A percentile compares a stretch with the other conserved stretches of the same genome.
Evolutionary conservation across 2,113 vertebrate species (phyloP).

Genomic region (Camelus dromedarius): DNA sequence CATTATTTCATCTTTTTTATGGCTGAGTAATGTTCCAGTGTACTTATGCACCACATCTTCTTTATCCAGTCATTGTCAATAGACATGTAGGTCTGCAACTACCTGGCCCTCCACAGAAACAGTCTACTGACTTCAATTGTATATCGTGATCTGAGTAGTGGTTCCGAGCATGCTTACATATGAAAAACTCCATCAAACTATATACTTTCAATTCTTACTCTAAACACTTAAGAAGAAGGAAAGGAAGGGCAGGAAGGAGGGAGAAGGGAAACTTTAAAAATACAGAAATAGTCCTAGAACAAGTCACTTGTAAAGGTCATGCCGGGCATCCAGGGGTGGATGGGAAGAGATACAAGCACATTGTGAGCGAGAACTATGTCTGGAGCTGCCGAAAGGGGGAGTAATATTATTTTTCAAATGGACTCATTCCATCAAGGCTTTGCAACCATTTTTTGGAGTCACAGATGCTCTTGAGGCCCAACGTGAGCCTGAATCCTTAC

Average conservation of each 20-base stretch:
- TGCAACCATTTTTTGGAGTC: background rate
- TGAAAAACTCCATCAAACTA: background rate
- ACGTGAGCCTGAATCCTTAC: background rate
- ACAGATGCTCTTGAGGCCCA: background rate
- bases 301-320: background rate
- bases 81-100: background rate
- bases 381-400: background rate
- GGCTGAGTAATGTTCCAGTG: no score
- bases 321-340: no score
- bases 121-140: background rate
- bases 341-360: background rate
- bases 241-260: no score
- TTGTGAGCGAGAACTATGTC: background rate
- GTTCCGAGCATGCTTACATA: background rate
- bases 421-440: background rate
- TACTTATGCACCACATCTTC: no score
- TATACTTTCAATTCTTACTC: background rate
- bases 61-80: no score
- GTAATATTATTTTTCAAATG: background rate
- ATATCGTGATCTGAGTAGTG: background rate
- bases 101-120: background rate
- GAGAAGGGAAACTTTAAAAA: background rate
- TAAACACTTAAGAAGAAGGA: background rate
- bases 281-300: background rate
- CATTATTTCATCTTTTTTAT: no score